phyloP scores from a whole-genome alignment of 1,140 invertebrate genomes.

The Diabrotica virgifera region DNA sequence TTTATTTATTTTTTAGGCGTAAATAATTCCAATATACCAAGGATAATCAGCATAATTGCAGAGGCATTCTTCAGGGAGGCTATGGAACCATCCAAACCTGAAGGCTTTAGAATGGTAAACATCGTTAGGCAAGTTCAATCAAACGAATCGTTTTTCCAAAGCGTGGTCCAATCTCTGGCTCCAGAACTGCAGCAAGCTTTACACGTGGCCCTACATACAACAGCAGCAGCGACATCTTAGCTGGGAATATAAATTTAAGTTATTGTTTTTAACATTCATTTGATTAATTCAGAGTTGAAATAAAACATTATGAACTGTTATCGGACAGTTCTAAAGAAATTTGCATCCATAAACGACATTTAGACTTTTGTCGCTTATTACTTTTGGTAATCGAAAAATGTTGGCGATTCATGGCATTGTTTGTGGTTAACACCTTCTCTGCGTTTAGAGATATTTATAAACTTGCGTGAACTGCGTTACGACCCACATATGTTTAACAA shows the following conservation, averaged over 20 bases:
- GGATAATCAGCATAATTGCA: conserved; percentile 83
- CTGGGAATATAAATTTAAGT: conserved; percentile 17
- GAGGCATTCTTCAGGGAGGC: conserved; percentile 84
- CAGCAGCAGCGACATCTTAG: conserved; percentile 28
- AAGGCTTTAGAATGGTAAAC: conserved; percentile 65
- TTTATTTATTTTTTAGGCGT: conserved; percentile 47
- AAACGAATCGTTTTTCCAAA: conserved; percentile 80
- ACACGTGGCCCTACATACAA: conserved; percentile 60
- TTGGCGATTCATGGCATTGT: neutral
- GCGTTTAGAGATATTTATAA: too few relatives aligned
- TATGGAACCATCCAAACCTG: conserved; percentile 64
- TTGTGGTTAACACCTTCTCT: too few relatives aligned
- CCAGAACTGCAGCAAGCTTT: conserved; percentile 80
- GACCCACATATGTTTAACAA: too few relatives aligned
- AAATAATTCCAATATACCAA: conserved; percentile 86
- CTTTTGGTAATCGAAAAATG: neutral
- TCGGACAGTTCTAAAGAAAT: conserved; percentile 4
- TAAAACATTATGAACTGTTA: conserved; percentile 19
- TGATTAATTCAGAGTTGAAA: conserved; percentile 21
- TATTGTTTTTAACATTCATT: conserved; percentile 25
- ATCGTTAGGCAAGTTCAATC: conserved; percentile 77
- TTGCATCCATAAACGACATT: neutral
- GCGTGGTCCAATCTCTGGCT: conserved; percentile 70
- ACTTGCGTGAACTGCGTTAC: too few relatives aligned
- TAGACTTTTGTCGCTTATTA: neutral